Evolutionary conservation across 2,888 invertebrate genomes (phyloP), one percentile per base, ranked within the genome.

Genomic region (Melinaea menophilus): DNA sequence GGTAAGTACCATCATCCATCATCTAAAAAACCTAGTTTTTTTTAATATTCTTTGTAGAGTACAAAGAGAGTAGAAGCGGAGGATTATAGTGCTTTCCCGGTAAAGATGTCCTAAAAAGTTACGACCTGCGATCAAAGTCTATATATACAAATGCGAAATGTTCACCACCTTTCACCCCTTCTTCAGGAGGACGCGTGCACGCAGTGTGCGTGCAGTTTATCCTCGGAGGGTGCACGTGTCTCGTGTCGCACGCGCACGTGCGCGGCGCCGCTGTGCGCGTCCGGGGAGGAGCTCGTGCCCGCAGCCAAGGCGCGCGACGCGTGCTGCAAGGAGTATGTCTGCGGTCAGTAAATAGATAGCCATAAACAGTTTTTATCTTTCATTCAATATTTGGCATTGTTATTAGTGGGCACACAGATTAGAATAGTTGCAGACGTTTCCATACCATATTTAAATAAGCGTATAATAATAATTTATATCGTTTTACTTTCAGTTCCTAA

Each of bases 171-270:
- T 41, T 37, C 7, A 4, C 9, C 51, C 51, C 22, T 12, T 9
- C 31, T 91, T 82, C 92, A 65, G 96, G 95, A 63, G 93, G 94
- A 95, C 74, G 93, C 93, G 47, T 97, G 97, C 78, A 95, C 94
- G 0, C 92, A 85, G 31, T 97, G 97, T 77, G 86, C 90, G 37
- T 97, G 97, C 79, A 90, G 90, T 61, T 69, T 79, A n/a, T 1
- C 75, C 0, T 74, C 68, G 0, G 74, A 74, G 56, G 68, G 70
- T 65, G 71, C 79, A 88, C 93, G 71, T 67, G 91, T 94, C 34
- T 83, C 91, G 58, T 96, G 96, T 79, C 91, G 92, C n/a, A 92
- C 91, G 35, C 92, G 92, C 92, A 76, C 91, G 86, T 72, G 92
- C 90, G 84, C 91, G 7, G 93, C 93, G 73, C 92, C 94, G 46